Percentiles rank a stretch among this genome's conserved stretches.
phyloP scores from a whole-genome alignment of 2,797 vertebrate species.

The Mormyrops boulengeri region DNA sequence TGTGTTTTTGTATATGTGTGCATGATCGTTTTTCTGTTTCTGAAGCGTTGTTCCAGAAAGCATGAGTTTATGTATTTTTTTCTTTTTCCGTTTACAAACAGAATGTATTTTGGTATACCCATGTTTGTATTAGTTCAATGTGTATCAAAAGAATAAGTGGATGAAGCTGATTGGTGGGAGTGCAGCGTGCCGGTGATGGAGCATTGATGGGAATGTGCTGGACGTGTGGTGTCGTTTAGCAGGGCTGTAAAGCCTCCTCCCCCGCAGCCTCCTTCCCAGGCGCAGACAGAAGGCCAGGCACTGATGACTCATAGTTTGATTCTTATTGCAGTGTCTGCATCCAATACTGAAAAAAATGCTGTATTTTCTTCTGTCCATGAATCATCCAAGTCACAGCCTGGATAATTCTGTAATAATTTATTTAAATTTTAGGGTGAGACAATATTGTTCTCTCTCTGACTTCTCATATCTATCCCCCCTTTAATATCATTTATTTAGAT shows the following conservation, averaged over 20 bases:
- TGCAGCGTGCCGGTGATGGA: background rate
- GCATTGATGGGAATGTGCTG: background rate
- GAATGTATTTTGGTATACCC: background rate
- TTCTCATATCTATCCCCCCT: background rate
- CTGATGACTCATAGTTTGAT: constrained; percentile 61
- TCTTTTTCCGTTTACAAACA: background rate
- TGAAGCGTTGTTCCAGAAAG: background rate
- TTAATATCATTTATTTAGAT: background rate
- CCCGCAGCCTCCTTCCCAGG: constrained; percentile 8
- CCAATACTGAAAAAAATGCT: constrained; percentile 39
- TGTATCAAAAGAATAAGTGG: background rate
- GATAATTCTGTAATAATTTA: background rate
- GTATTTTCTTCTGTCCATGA: constrained; percentile 45
- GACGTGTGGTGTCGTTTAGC: background rate
- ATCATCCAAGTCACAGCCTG: constrained; percentile 37
- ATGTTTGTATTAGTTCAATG: background rate
- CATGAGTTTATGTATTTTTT: background rate
- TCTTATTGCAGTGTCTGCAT: constrained; percentile 54
- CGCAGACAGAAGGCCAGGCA: constrained; percentile 26
- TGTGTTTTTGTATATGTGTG: constrained; percentile 14
- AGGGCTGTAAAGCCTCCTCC: background rate
- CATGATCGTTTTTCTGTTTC: background rate
- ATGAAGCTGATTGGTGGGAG: background rate
- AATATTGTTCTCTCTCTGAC: background rate
- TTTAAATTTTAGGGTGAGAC: background rate